Evolutionary conservation across 2,888 invertebrate species (phyloP).

Genomic region (Panopea generosa): DNA sequence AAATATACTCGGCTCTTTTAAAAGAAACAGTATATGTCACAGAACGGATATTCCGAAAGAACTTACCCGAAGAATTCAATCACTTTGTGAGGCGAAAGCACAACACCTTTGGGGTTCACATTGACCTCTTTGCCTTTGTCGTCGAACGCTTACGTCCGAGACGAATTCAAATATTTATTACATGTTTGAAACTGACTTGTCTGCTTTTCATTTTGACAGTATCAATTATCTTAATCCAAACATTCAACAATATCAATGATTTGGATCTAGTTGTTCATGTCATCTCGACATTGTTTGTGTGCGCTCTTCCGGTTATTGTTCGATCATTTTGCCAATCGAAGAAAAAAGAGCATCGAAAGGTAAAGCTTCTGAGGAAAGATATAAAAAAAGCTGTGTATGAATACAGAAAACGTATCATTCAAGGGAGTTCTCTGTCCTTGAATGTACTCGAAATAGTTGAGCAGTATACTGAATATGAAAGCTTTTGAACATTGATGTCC

Average conservation of each 20-base stretch:
- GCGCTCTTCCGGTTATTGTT: slow-evolving; percentile 5
- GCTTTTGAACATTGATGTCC: no score
- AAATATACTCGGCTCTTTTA: slow-evolving; percentile 1
- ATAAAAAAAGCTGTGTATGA: no score
- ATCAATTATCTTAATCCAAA: slow-evolving; percentile 1
- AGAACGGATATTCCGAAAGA: background rate
- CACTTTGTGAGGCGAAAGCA: no score
- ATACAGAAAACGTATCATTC: no score
- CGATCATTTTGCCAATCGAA: background rate
- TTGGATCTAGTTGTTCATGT: slow-evolving; percentile 8
- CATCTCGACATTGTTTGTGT: slow-evolving; percentile 3
- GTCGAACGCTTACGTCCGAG: slow-evolving; percentile 5
- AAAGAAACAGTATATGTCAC: background rate
- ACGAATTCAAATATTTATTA: slow-evolving; percentile 1
- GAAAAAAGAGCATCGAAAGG: no score
- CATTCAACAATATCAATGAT: slow-evolving; percentile 2
- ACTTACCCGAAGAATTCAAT: no score
- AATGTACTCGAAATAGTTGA: no score
- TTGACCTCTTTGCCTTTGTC: slow-evolving; percentile 9
- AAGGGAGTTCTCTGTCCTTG: no score
- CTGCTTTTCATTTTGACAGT: background rate
- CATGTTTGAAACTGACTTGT: background rate
- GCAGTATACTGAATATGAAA: no score
- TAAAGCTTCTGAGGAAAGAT: no score
- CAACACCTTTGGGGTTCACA: background rate